Conservation (phyloP, 2,113 vertebrate genomes). For the Piliocolobus tephrosceles region DNA sequence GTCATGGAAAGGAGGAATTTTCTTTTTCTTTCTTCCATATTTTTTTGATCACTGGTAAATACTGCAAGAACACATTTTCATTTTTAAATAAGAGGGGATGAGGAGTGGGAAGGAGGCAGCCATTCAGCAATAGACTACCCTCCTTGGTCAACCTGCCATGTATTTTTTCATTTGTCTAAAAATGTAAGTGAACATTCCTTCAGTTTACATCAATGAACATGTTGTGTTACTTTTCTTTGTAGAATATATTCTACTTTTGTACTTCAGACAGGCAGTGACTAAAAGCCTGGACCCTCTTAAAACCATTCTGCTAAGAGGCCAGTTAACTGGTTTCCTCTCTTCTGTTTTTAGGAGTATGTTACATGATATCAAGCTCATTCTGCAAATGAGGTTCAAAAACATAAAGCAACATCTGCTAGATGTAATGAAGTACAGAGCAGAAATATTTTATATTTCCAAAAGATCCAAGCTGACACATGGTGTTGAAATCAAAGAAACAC, state of each 20-base stretch:
- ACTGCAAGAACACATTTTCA: slow-evolving; percentile 7
- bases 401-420: slow-evolving; percentile 58
- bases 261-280: background rate
- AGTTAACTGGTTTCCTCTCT: background rate
- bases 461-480: background rate
- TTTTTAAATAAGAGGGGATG: background rate
- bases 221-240: background rate
- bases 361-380: background rate
- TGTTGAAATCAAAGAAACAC: slow-evolving; percentile 6
- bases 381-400: slow-evolving; percentile 27
- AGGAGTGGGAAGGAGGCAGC: background rate
- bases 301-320: background rate
- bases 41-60: background rate
- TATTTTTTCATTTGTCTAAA: slow-evolving; percentile 16
- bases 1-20: background rate
- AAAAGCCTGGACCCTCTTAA: background rate
- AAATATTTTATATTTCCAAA: slow-evolving; percentile 10
- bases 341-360: background rate
- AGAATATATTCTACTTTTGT: background rate
- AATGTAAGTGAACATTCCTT: background rate
- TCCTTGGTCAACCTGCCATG: background rate
- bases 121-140: background rate
- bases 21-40: background rate
- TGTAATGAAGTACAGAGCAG: slow-evolving; percentile 32
- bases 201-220: background rate